Evolutionary conservation across 2,888 invertebrate genomes (phyloP).

Genomic region (Sarcophaga subvicina): DNA sequence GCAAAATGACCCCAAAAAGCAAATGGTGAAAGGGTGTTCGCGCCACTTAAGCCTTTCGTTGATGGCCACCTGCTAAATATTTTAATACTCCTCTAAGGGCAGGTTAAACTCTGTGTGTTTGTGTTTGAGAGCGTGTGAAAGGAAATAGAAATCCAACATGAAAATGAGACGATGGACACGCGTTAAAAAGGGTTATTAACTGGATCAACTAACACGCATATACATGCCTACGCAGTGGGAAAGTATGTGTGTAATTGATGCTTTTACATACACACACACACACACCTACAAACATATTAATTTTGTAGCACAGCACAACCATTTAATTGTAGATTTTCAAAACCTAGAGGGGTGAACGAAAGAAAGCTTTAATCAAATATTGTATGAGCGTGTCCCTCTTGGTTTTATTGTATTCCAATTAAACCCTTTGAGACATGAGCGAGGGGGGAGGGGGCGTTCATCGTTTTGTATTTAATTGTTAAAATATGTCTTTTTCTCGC

Average conservation of each 20-base stretch:
- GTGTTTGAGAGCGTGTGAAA: constrained; percentile 41
- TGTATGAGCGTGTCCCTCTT: constrained; percentile 61
- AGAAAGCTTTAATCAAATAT: constrained; percentile 72
- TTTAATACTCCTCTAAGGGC: constrained; percentile 59
- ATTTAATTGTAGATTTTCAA: constrained; percentile 45
- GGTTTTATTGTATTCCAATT: constrained; percentile 60
- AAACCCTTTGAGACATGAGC: constrained; percentile 52
- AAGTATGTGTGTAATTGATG: constrained; percentile 57
- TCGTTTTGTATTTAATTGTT: constrained; percentile 57
- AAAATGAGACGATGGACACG: constrained; percentile 70
- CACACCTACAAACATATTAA: constrained; percentile 5
- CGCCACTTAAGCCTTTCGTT: constrained; percentile 77
- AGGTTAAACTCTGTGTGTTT: constrained; percentile 21
- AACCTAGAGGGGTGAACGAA: constrained; percentile 24
- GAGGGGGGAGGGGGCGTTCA: constrained; percentile 46
- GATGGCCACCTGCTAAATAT: constrained; percentile 68
- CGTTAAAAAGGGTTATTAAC: constrained; percentile 81
- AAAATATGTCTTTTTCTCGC: background rate
- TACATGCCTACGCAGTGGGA: background rate
- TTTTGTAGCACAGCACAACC: constrained; percentile 20
- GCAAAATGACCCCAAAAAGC: constrained; percentile 49
- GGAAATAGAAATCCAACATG: constrained; percentile 65
- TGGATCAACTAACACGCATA: constrained; percentile 73
- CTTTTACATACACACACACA: constrained; percentile 47
- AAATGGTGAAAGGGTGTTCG: constrained; percentile 78